Evolutionary conservation across 2,797 vertebrate genomes (phyloP).

Genomic region (Sebastes vulpes): DNA sequence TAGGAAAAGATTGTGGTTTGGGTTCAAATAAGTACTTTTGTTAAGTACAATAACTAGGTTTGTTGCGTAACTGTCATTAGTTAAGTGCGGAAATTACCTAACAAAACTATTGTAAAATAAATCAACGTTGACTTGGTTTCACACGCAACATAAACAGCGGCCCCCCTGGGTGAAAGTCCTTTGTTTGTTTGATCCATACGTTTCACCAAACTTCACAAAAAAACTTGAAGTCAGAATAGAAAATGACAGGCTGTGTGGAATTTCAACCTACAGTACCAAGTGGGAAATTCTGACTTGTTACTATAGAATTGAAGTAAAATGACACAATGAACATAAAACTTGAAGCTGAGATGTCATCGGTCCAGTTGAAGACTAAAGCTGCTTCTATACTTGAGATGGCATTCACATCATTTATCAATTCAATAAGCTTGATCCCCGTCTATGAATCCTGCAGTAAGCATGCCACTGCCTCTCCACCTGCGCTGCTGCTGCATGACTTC

Average conservation of each 20-base stretch:
- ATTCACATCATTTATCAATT: not conserved
- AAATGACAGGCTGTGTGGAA: not conserved
- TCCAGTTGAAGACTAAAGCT: not conserved
- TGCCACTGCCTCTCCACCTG: slow-evolving; percentile 9
- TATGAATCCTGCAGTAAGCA: not conserved
- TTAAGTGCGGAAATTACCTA: too few relatives aligned
- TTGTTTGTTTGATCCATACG: not conserved
- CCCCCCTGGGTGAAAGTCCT: too few relatives aligned
- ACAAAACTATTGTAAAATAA: too few relatives aligned
- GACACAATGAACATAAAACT: not conserved
- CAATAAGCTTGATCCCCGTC: not conserved
- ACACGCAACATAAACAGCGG: not conserved
- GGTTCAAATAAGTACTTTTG: too few relatives aligned
- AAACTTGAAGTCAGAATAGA: too few relatives aligned
- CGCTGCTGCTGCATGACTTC: slow-evolving; percentile 37
- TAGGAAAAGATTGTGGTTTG: too few relatives aligned
- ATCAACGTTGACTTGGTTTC: not conserved
- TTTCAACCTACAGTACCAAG: not conserved
- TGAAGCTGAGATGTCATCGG: not conserved
- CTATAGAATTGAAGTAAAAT: not conserved
- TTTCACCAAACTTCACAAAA: too few relatives aligned
- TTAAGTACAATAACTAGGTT: not conserved
- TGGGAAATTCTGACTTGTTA: not conserved
- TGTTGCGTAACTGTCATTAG: too few relatives aligned
- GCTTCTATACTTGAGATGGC: not conserved